A percentile compares a stretch with the other conserved stretches of the same genome.
phyloP scores from a whole-genome alignment of 2,888 invertebrate genomes.

The Chrysomela aeneicollis region DNA sequence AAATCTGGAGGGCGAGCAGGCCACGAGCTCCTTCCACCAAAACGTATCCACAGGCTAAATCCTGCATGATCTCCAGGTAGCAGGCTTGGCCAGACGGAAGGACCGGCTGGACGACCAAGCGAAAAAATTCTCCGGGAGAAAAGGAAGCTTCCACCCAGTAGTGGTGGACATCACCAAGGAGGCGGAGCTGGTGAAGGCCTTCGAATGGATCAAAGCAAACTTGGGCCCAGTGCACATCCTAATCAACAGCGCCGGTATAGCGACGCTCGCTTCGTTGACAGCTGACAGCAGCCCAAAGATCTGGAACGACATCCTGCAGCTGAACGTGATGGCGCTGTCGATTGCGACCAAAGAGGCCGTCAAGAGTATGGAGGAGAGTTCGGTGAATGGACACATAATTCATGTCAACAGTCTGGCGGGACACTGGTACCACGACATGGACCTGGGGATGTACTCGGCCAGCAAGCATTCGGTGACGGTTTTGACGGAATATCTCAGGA shows the following conservation, averaged over 20 bases:
- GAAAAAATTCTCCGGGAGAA: conserved; percentile 35
- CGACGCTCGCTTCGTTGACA: conserved; percentile 34
- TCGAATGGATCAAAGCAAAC: conserved; percentile 45
- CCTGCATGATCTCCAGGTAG: conserved; percentile 25
- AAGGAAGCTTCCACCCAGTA: conserved; percentile 43
- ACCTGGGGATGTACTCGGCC: conserved; percentile 41
- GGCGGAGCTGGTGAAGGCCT: conserved; percentile 45
- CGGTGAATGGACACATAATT: conserved; percentile 40
- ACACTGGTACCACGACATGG: no score
- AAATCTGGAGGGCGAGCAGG: no score
- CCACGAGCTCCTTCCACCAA: no score
- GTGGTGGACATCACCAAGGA: conserved; percentile 46
- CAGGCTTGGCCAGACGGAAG: conserved; percentile 41
- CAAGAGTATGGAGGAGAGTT: conserved; percentile 36
- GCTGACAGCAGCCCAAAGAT: conserved; percentile 38
- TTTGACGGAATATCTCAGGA: conserved; percentile 40
- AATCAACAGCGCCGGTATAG: conserved; percentile 47
- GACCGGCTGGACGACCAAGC: conserved; percentile 42
- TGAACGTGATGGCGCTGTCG: conserved; percentile 38
- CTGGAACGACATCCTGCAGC: conserved; percentile 31
- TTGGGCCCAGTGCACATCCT: conserved; percentile 48
- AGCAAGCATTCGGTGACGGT: conserved; percentile 43
- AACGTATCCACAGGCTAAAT: no score
- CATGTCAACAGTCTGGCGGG: conserved; percentile 41
- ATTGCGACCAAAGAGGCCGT: conserved; percentile 39